Evolutionary conservation across 2,888 invertebrate species (phyloP), one percentile per base, ranked within the genome.

Genomic region (Agapostemon virescens): DNA sequence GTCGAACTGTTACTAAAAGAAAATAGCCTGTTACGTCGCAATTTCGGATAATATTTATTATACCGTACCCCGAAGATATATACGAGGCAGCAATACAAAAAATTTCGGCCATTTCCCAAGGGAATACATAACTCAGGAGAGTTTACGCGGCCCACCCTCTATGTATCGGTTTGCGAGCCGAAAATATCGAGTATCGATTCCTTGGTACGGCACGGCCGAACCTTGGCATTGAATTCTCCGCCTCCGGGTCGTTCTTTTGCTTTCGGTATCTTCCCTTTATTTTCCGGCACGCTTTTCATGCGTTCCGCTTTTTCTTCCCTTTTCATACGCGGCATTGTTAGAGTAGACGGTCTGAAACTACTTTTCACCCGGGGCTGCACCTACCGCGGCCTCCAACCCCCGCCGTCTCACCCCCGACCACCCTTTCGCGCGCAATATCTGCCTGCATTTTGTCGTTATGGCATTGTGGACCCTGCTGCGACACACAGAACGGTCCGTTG

Each of bases 291-390:
- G 77, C 85, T 86, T 85, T 85, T 85, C 79, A 82, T 81, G 66
- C 73, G 74, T 74, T 72, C 73, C 82, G 64, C 79, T 83, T 83
- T 83, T 85, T 79, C 80, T 79, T 74, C 74, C 74, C 77, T 74
- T 81, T 81, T 69, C 69, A 75, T 75, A 52, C 81, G 79, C 72
- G 42, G 82, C 84, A 89, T 89, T 89, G 90, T 89, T 83, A 81
- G 77, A 81, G 86, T 86, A 90, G 89, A 85, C 86, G 87, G 86
- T 89, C 88, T 84, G 85, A 88, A 88, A 90, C 90, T 88, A 87
- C 87, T 89, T 87, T 87, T 86, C 86, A 86, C 88, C 84, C 80
- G 83, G 63, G 86, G 82, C 85, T 82, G 77, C 80, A 78, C 79
- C 81, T 74, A 63, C 76, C 52, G 52, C 69, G 36, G 33, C 7